phyloP scores from a whole-genome alignment of 2,888 invertebrate genomes.

The Ecliptopera silaceata region DNA sequence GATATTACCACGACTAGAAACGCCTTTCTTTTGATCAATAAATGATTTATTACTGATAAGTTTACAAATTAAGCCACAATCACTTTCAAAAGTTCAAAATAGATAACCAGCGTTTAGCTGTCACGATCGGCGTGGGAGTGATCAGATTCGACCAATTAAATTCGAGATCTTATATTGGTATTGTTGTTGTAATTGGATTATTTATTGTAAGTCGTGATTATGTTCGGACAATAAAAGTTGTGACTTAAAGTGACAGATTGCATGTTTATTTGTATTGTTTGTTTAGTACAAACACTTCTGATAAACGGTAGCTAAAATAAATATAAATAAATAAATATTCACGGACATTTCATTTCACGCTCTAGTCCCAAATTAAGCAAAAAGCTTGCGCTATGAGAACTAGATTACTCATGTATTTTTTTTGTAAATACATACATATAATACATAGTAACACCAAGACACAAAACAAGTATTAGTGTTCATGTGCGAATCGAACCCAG shows the following conservation, averaged over 20 bases:
- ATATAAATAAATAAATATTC: too few relatives aligned
- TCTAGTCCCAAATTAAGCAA: too few relatives aligned
- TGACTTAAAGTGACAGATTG: slow-evolving; percentile 17
- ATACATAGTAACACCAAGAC: too few relatives aligned
- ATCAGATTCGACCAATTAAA: slow-evolving; percentile 18
- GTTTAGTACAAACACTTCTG: not conserved
- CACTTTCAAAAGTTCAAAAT: slow-evolving; percentile 26
- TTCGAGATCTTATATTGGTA: slow-evolving; percentile 17
- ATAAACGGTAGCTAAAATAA: not conserved
- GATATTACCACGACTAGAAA: too few relatives aligned
- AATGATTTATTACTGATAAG: not conserved
- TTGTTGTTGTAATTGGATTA: slow-evolving; percentile 23
- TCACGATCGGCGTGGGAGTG: slow-evolving; percentile 24
- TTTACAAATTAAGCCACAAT: not conserved
- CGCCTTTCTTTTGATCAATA: not conserved
- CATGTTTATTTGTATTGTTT: not conserved
- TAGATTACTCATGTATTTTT: too few relatives aligned
- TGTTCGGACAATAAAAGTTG: slow-evolving; percentile 10
- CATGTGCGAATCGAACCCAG: too few relatives aligned
- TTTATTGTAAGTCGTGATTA: slow-evolving; percentile 13
- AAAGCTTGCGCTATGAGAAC: too few relatives aligned
- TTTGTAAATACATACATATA: too few relatives aligned
- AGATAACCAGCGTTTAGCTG: slow-evolving; percentile 20
- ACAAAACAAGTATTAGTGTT: too few relatives aligned
- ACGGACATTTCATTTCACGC: too few relatives aligned